phyloP scores from a whole-genome alignment of 2,113 vertebrate genomes.

The Odontesthes bonariensis region DNA sequence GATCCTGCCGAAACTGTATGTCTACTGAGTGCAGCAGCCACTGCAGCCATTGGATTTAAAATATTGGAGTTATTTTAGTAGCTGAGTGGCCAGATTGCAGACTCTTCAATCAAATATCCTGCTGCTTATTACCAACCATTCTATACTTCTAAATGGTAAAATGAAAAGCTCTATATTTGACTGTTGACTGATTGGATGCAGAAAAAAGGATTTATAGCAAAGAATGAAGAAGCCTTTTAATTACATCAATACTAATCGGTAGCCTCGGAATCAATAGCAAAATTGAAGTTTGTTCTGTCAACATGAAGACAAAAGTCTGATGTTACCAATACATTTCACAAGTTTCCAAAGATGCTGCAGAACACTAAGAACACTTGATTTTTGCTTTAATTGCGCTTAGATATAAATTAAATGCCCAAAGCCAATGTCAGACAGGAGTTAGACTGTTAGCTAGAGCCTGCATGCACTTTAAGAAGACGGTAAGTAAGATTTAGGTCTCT shows the following conservation, averaged over 20 bases:
- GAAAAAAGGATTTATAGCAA: not conserved
- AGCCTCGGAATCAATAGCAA: not conserved
- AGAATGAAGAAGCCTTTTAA: not conserved
- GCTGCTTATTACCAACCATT: conserved; percentile 1
- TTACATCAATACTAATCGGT: not conserved
- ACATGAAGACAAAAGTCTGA: not conserved
- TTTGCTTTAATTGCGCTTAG: conserved; percentile 2
- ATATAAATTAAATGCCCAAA: conserved; percentile 15
- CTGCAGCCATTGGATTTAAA: conserved; percentile 25
- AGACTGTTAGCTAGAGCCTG: conserved; percentile 17
- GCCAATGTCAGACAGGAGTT: conserved; percentile 7
- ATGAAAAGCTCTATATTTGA: not conserved
- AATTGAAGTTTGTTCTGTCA: not conserved
- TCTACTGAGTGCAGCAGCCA: conserved; percentile 16
- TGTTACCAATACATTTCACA: not conserved
- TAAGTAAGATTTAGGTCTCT: conserved; percentile 17
- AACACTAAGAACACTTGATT: not conserved
- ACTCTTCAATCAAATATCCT: conserved; percentile 28
- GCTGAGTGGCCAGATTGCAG: conserved; percentile 27
- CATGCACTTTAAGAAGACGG: conserved; percentile 20
- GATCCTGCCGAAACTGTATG: conserved; percentile 11
- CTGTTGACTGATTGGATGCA: not conserved
- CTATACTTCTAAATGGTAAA: conserved; percentile 6
- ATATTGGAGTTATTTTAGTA: conserved; percentile 8
- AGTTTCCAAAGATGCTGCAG: not conserved